These are phyloP conservation scores for Tipula confusa DNA, from an alignment of 2,888 invertebrate species.

Conservation along the genomic window DNA sequence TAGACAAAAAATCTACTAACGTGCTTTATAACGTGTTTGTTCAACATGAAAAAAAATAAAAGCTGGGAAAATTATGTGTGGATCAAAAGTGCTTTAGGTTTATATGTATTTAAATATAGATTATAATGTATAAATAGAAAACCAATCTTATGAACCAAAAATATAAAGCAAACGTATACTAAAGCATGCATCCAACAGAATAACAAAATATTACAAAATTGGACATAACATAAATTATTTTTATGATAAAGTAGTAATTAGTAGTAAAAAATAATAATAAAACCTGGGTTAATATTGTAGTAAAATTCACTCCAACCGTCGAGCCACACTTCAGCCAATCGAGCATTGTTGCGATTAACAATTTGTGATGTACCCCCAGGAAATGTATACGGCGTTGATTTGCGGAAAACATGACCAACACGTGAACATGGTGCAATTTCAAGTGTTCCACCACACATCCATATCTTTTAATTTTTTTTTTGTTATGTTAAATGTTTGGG, in stretches of 20 bases:
- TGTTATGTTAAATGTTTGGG: not conserved
- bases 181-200: conserved; percentile 31
- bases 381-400: conserved; percentile 97
- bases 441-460: conserved; percentile 95
- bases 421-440: conserved; percentile 93
- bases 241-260: conserved; percentile 20
- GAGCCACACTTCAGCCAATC: conserved; percentile 98
- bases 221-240: conserved; percentile 27
- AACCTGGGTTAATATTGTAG: conserved; percentile 98
- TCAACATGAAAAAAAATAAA: not conserved
- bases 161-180: conserved; percentile 27
- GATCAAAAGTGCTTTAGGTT: not conserved
- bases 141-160: not conserved
- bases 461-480: conserved; percentile 62
- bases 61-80: not conserved
- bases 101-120: no score
- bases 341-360: conserved; percentile 98
- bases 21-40: not conserved
- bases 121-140: not conserved
- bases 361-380: conserved; percentile 95
- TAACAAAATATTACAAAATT: conserved; percentile 30
- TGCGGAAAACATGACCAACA: conserved; percentile 96
- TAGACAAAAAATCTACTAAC: not conserved
- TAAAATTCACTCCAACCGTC: conserved; percentile 99
- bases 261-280: conserved; percentile 36